Evolutionary conservation across 2,113 vertebrate genomes (phyloP), one percentile per base, ranked within the genome.

Genomic region (Nyctibius bracteatus): DNA sequence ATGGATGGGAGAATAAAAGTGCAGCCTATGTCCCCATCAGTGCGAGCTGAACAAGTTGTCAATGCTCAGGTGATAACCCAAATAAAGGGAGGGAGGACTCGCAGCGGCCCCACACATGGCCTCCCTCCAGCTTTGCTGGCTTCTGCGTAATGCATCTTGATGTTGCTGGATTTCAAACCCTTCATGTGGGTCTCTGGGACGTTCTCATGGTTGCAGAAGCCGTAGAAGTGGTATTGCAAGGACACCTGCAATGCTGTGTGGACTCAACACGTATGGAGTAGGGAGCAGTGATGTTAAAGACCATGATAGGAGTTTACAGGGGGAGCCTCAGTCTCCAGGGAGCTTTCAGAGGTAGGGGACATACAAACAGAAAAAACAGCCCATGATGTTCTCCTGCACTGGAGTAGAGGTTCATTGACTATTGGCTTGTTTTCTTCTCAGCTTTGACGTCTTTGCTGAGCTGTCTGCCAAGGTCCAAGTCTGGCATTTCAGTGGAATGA

Each of bases 221-320:
- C 28, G 49, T 9, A 46, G n/a, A 49, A 83, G 63, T 41, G 65
- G 8, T 43, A 6, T 24, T 61, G 49, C 54, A 73, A 49, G 58
- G 67, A 25, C 17, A 25, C 14, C 22, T 41, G n/a, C 67, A 24
- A 1, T 0, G 1, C 39, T 57, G 47, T 4, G 0, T 51, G 47
- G 47, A 55, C 44, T 91, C 73, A 65, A 73, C 30, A 33, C 4
- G 2, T 41, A 41, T 65, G 66, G 49, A 4, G 1, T 13, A 75
- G 46, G 22, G 47, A 88, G 22, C 31, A 31, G 44, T 37, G 44
- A 8, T 58, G 63, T 52, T 58, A 49, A 59, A 54, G 79, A 22
- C 31, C 10, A 1, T 12, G 67, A 6, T 1, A 27, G 33, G 13
- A 24, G 1, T 37, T 86, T 80, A 21, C 19, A 52, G 47, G 46